phyloP scores from a whole-genome alignment of 2,797 vertebrate species.

The Cuniculus paca region DNA sequence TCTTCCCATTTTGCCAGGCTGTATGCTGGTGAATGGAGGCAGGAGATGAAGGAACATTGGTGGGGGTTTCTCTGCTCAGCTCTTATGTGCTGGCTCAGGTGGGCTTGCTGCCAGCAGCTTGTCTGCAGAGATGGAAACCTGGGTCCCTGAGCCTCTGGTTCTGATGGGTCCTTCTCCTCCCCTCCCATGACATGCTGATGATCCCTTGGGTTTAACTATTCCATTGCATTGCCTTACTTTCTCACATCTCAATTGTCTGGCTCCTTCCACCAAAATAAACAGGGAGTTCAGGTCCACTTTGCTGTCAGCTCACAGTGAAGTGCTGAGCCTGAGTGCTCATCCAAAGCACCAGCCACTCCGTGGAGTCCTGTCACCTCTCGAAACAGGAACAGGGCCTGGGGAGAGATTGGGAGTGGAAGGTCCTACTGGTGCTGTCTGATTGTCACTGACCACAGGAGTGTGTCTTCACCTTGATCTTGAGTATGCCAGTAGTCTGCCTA shows the following conservation, averaged over 20 bases:
- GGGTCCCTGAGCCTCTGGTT: too few species aligned
- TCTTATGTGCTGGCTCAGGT: neutral
- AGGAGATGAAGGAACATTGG: neutral
- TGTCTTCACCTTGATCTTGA: neutral
- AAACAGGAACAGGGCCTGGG: neutral
- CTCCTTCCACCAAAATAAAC: neutral
- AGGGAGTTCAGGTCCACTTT: neutral
- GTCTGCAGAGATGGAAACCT: too few species aligned
- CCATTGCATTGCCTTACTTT: neutral
- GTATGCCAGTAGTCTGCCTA: neutral
- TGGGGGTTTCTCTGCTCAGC: neutral
- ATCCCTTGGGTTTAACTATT: neutral
- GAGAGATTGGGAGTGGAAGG: too few species aligned
- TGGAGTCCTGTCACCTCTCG: neutral
- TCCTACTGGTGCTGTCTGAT: neutral
- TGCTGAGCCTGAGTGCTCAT: neutral
- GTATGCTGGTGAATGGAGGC: neutral
- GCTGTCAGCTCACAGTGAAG: neutral
- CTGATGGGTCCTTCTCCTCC: rapidly evolving
- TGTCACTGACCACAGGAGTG: too few species aligned
- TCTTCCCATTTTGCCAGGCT: neutral
- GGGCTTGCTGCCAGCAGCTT: neutral
- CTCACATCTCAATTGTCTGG: neutral
- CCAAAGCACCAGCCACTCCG: rapidly evolving
- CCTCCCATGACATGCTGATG: rapidly evolving